phyloP scores from a whole-genome alignment of 2,888 invertebrate species.

The Cheilosia grossa region DNA sequence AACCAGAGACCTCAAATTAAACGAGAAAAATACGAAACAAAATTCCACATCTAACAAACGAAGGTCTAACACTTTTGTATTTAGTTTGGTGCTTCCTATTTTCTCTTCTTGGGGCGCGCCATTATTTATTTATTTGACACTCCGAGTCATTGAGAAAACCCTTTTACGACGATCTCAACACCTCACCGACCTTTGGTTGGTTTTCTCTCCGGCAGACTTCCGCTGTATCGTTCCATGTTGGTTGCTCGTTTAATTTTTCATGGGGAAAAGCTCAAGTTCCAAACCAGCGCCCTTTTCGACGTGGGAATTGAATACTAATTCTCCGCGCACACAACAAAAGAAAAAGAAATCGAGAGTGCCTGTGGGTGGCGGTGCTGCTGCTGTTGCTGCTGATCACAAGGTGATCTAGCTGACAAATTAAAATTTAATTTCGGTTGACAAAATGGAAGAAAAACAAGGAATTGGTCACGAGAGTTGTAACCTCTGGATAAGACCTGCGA shows the following conservation, averaged over 20 bases:
- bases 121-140: conserved; percentile 43
- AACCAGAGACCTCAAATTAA: background rate
- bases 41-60: background rate
- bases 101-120: conserved; percentile 25
- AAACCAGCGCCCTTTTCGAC: conserved; percentile 20
- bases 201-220: conserved; percentile 11
- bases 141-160: conserved; percentile 19
- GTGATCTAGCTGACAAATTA: conserved; percentile 55
- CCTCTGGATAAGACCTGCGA: conserved; percentile 32
- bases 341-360: conserved; percentile 40
- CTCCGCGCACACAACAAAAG: conserved; percentile 14
- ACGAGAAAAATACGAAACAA: conserved; percentile 2
- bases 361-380: conserved; percentile 16
- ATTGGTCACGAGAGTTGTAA: conserved; percentile 22
- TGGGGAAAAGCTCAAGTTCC: background rate
- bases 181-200: conserved; percentile 18
- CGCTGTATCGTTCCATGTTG: conserved; percentile 18
- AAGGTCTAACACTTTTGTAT: conserved; percentile 41
- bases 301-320: conserved; percentile 11
- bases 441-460: background rate
- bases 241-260: conserved; percentile 23
- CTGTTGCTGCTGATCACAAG: conserved; percentile 22
- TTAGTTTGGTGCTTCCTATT: conserved; percentile 37
- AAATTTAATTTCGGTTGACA: conserved; percentile 35
- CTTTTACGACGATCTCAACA: conserved; percentile 32